Evolutionary conservation across 2,888 invertebrate species (phyloP).

Genomic region (Phlogophora meticulosa): DNA sequence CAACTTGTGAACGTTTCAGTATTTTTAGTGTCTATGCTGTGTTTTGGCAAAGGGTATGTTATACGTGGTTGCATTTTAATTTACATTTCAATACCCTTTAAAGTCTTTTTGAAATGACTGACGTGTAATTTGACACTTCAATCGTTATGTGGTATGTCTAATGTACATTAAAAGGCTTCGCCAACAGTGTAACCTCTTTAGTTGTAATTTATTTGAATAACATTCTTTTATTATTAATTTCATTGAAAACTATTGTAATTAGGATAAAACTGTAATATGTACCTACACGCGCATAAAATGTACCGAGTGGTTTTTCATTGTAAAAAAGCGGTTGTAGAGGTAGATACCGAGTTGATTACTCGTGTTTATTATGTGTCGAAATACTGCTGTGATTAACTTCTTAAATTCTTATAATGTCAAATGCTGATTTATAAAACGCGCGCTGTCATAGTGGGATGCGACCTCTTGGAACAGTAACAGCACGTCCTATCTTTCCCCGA

Average conservation of each 20-base stretch:
- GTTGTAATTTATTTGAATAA: conserved; percentile 31
- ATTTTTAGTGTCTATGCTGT: conserved; percentile 47
- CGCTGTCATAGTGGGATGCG: no score
- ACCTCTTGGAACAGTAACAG: no score
- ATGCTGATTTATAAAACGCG: background rate
- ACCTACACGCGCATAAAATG: conserved; percentile 38
- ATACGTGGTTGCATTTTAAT: conserved; percentile 18
- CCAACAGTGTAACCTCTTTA: conserved; percentile 8
- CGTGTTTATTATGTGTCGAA: conserved; percentile 29
- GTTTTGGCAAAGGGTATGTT: conserved; percentile 13
- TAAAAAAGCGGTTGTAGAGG: conserved; percentile 9
- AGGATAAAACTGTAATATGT: conserved; percentile 33
- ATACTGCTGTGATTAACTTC: conserved; percentile 50
- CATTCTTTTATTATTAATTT: conserved; percentile 20
- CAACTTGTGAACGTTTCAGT: conserved; percentile 56
- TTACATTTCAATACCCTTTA: conserved; percentile 5
- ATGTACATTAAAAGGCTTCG: conserved; percentile 39
- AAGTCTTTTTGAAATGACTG: conserved; percentile 7
- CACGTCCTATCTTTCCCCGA: no score
- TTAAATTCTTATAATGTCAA: conserved; percentile 26
- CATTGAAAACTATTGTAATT: conserved; percentile 19
- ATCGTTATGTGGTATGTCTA: background rate
- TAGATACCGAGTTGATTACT: conserved; percentile 25
- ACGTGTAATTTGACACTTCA: conserved; percentile 1
- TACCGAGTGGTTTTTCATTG: conserved; percentile 27